These are phyloP conservation scores for Chaetogeoica ovagalla DNA, from an alignment of 2,888 invertebrate genomes.

Conservation along the genomic window DNA sequence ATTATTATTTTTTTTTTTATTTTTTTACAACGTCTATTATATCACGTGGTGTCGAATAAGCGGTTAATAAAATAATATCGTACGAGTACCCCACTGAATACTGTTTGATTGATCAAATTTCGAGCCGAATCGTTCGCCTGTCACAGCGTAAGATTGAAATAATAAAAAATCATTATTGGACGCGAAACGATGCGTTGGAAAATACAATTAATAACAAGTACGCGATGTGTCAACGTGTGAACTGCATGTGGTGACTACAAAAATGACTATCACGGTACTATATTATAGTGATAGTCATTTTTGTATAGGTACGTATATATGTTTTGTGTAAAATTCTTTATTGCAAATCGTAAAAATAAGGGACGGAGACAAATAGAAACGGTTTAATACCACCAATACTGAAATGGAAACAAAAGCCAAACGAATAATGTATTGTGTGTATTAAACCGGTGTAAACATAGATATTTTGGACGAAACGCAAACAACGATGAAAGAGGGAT, in stretches of 20 bases:
- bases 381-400: neutral
- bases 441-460: constrained; percentile 37
- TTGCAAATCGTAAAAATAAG: neutral
- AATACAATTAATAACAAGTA: neutral
- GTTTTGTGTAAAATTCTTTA: neutral
- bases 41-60: too few species aligned
- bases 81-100: too few species aligned
- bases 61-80: too few species aligned
- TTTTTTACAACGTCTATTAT: too few species aligned
- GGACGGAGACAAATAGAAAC: neutral
- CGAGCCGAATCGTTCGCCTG: too few species aligned
- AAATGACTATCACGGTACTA: neutral
- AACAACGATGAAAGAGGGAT: constrained; percentile 35
- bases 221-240: neutral
- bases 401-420: constrained; percentile 34
- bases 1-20: too few species aligned
- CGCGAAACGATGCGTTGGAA: neutral
- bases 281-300: too few species aligned
- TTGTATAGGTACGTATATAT: neutral
- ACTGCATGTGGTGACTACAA: neutral
- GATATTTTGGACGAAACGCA: constrained; percentile 23
- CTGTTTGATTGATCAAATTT: too few species aligned
- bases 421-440: constrained; percentile 6
- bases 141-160: too few species aligned
- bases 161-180: neutral